phyloP scores from a whole-genome alignment of 2,113 vertebrate species.

The Colistium nudipinnis region DNA sequence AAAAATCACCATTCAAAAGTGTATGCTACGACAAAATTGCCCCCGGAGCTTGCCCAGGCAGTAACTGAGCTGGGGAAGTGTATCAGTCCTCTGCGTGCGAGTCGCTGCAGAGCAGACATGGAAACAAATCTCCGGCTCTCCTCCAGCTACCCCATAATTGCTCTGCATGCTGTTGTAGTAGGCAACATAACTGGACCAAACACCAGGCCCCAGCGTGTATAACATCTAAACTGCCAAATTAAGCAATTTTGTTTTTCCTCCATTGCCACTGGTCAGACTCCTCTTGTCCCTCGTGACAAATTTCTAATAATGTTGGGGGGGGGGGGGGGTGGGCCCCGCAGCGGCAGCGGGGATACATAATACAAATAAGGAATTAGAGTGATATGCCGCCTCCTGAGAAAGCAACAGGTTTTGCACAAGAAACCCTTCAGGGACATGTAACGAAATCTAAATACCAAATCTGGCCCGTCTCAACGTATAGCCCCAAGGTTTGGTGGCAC shows the following conservation, averaged over 20 bases:
- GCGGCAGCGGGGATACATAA: too few species aligned
- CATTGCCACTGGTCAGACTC: conserved; percentile 32
- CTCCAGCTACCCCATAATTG: conserved; percentile 44
- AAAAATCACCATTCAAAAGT: too few species aligned
- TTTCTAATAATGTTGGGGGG: too few species aligned
- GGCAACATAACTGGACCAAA: conserved; percentile 30
- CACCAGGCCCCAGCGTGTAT: conserved; percentile 42
- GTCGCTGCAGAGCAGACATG: conserved; percentile 41
- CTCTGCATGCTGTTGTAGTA: conserved; percentile 27
- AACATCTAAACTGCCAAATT: conserved; percentile 22
- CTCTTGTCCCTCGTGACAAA: conserved; percentile 17
- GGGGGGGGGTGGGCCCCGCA: too few species aligned
- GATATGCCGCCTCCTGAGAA: conserved; percentile 32
- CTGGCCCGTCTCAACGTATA: conserved; percentile 31
- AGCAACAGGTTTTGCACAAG: conserved; percentile 34
- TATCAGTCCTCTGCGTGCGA: conserved; percentile 49
- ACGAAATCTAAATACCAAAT: conserved; percentile 48
- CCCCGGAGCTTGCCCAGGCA: conserved; percentile 55
- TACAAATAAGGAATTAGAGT: conserved; percentile 8
- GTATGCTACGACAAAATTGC: conserved; percentile 57
- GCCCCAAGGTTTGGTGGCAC: conserved; percentile 43
- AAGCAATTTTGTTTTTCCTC: conserved; percentile 15
- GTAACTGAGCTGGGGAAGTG: conserved; percentile 52
- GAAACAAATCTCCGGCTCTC: conserved; percentile 41
- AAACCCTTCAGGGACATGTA: conserved; percentile 37